Percentiles rank a stretch among this genome's conserved stretches.
These are phyloP conservation scores for Rattus norvegicus DNA, from an alignment of 2,113 vertebrate genomes.

Conservation along the genomic window DNA sequence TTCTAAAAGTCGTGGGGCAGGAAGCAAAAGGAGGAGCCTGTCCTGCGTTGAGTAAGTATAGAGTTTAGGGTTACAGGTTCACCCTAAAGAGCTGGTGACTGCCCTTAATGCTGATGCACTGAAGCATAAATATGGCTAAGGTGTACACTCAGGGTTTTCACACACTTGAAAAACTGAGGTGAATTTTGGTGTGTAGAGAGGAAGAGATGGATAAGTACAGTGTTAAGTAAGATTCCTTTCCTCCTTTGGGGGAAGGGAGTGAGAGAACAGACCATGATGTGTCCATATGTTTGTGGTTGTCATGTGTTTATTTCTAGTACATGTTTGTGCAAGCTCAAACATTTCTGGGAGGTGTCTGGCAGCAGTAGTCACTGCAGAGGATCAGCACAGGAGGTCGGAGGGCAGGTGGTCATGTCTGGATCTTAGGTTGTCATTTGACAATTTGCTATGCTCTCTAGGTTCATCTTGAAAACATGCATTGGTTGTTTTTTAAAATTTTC, in stretches of 20 bases:
- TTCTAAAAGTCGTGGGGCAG: not conserved
- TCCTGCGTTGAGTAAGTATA: not conserved
- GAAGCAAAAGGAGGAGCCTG: not conserved
- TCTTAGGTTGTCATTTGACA: conserved; percentile 35
- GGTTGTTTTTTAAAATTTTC: not conserved
- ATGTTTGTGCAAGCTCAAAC: not conserved
- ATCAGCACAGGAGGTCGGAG: not conserved
- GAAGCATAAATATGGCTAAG: not conserved
- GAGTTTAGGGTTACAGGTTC: not conserved
- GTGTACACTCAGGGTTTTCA: not conserved
- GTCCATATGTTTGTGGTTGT: not conserved
- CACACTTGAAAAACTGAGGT: not conserved
- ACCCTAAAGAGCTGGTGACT: not conserved
- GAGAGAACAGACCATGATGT: not conserved
- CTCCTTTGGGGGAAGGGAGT: not conserved
- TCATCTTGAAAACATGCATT: conserved; percentile 6
- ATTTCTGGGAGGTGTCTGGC: not conserved
- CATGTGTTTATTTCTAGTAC: not conserved
- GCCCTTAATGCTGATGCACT: not conserved
- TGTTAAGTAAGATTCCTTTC: not conserved
- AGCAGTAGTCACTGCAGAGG: not conserved
- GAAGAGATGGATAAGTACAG: no score
- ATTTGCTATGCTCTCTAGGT: conserved; percentile 10
- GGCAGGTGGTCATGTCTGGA: not conserved
- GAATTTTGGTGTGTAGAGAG: not conserved